Conservation (phyloP, 2,888 invertebrate species). For the Patella caerulea region DNA sequence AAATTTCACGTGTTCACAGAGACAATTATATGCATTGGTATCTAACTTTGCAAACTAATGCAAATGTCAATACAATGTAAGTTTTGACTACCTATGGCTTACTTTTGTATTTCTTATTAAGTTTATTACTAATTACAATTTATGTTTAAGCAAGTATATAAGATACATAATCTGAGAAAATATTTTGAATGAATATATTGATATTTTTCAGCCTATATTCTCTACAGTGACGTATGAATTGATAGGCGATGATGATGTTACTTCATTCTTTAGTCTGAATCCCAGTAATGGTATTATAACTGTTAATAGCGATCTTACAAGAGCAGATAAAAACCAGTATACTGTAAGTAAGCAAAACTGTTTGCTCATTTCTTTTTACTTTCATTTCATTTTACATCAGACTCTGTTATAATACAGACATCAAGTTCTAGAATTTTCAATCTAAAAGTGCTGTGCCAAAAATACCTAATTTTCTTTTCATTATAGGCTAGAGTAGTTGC, state of each 20-base stretch:
- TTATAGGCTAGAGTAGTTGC: conserved; percentile 56
- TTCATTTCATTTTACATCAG: conserved; percentile 29
- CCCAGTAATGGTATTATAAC: not conserved
- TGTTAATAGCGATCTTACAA: conserved; percentile 6
- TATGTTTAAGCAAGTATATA: too few relatives aligned
- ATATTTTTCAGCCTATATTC: not conserved
- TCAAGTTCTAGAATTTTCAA: not conserved
- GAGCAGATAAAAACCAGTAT: not conserved
- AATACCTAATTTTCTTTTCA: not conserved
- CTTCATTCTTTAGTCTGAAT: not conserved
- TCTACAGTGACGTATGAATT: not conserved
- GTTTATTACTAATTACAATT: too few relatives aligned
- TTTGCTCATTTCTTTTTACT: not conserved
- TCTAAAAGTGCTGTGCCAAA: not conserved
- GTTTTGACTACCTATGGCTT: too few relatives aligned
- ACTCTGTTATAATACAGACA: not conserved
- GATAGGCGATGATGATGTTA: not conserved
- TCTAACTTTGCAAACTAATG: too few relatives aligned
- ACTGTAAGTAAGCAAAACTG: conserved; percentile 5
- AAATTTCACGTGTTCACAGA: too few relatives aligned
- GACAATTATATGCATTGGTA: too few relatives aligned
- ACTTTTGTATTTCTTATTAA: too few relatives aligned
- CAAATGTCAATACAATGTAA: too few relatives aligned
- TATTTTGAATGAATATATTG: not conserved
- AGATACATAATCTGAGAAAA: too few relatives aligned